These are phyloP conservation scores for Crypturellus tataupa DNA, from an alignment of 2,797 vertebrate genomes.

Conservation along the genomic window DNA sequence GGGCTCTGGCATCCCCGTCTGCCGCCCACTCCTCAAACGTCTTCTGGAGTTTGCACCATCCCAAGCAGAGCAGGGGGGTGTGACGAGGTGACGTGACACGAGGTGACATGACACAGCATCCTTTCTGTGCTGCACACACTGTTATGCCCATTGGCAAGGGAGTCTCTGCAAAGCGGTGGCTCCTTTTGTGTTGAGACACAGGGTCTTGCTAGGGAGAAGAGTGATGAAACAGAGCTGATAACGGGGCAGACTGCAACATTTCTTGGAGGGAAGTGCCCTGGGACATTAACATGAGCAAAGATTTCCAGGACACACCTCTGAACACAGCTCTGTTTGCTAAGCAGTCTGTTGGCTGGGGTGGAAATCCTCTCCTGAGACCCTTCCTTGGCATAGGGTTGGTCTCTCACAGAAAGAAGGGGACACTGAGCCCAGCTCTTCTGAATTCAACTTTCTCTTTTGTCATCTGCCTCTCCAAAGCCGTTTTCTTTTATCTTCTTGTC, in stretches of 20 bases:
- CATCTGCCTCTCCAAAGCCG: neutral
- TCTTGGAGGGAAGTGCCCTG: neutral
- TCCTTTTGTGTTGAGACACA: accelerated
- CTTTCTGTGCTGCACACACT: neutral
- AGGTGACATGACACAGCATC: neutral
- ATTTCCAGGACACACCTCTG: neutral
- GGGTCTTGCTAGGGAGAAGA: neutral
- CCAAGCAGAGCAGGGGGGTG: neutral
- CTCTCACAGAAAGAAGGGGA: neutral
- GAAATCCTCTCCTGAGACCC: neutral
- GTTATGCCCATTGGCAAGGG: neutral
- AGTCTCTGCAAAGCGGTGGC: neutral
- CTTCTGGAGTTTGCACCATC: neutral
- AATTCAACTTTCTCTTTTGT: neutral
- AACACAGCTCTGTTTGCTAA: neutral
- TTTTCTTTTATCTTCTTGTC: neutral
- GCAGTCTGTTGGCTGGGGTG: neutral
- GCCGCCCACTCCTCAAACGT: neutral
- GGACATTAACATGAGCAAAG: neutral
- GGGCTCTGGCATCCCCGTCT: neutral
- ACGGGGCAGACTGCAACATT: neutral
- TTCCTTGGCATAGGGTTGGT: neutral
- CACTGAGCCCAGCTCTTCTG: neutral
- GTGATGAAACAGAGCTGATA: accelerated
- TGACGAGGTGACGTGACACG: accelerated